Evolutionary conservation across 2,797 vertebrate genomes (phyloP).

Genomic region (Luscinia luscinia): DNA sequence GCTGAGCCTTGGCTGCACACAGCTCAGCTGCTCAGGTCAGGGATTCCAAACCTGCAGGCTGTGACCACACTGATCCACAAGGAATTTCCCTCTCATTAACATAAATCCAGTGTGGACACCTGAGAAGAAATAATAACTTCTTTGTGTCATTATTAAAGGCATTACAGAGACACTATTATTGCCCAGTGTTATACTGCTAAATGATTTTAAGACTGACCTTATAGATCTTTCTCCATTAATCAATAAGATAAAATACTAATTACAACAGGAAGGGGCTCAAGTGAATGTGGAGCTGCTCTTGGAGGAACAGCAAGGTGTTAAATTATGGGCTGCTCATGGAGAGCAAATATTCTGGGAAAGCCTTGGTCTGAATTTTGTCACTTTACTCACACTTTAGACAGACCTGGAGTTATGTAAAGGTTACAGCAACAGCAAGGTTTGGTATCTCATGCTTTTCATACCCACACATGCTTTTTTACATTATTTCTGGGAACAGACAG

Average conservation of each 20-base stretch:
- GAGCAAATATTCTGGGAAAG: neutral
- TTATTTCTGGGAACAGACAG: neutral
- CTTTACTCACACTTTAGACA: neutral
- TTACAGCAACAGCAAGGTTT: neutral
- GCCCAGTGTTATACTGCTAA: slow-evolving; percentile 1
- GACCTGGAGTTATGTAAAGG: neutral
- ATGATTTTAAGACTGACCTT: slow-evolving; percentile 2
- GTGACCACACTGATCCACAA: neutral
- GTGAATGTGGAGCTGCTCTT: neutral
- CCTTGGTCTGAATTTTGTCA: neutral
- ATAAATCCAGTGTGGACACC: neutral
- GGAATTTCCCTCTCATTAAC: neutral
- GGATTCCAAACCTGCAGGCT: neutral
- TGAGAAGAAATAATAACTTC: neutral
- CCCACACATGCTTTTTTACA: neutral
- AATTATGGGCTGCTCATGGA: neutral
- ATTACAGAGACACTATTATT: neutral
- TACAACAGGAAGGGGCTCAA: neutral
- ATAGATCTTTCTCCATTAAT: slow-evolving; percentile 21
- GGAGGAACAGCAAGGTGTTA: neutral
- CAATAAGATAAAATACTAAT: slow-evolving; percentile 56
- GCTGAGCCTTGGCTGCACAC: neutral
- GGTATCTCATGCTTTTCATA: neutral
- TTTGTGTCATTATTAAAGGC: neutral
- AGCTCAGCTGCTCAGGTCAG: neutral